These are phyloP conservation scores for Panzeria rudis DNA, from an alignment of 2,888 invertebrate genomes.

Conservation along the genomic window DNA sequence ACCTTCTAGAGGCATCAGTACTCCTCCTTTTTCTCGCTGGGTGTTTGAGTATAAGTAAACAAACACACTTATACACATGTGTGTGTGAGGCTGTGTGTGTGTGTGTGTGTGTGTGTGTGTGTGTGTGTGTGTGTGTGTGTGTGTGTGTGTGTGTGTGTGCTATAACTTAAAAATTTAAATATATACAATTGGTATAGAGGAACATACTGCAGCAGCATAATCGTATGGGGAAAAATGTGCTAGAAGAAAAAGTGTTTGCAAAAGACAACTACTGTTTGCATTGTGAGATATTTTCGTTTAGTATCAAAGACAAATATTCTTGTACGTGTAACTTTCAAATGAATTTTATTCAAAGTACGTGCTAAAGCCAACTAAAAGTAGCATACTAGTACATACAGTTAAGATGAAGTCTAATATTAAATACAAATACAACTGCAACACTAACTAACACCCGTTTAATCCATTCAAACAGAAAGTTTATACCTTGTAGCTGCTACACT, in stretches of 20 bases:
- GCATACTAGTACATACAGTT: neutral
- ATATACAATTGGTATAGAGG: neutral
- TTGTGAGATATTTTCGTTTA: constrained; percentile 22
- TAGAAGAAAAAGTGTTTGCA: constrained; percentile 23
- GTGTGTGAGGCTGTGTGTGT: neutral
- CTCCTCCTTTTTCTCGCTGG: no score
- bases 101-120: constrained; percentile 1
- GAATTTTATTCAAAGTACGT: constrained; percentile 62
- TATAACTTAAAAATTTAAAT: constrained; percentile 43
- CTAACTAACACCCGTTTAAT: constrained; percentile 5
- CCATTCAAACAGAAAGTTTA: constrained; percentile 4
- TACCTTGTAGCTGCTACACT: constrained; percentile 42
- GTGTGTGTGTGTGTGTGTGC: constrained; percentile 10
- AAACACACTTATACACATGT: neutral
- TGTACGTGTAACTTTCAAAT: constrained; percentile 52
- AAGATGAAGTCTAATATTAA: constrained; percentile 32
- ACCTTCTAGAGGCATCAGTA: no score
- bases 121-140: neutral
- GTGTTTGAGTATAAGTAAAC: neutral
- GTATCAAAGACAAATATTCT: constrained; percentile 60
- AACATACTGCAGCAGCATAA: neutral
- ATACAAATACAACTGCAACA: constrained; percentile 17
- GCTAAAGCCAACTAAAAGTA: constrained; percentile 54
- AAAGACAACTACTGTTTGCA: constrained; percentile 29
- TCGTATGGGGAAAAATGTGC: neutral